Base-by-base conservation (phyloP, 2,113 vertebrate species). In the Mellivora capensis region DNA sequence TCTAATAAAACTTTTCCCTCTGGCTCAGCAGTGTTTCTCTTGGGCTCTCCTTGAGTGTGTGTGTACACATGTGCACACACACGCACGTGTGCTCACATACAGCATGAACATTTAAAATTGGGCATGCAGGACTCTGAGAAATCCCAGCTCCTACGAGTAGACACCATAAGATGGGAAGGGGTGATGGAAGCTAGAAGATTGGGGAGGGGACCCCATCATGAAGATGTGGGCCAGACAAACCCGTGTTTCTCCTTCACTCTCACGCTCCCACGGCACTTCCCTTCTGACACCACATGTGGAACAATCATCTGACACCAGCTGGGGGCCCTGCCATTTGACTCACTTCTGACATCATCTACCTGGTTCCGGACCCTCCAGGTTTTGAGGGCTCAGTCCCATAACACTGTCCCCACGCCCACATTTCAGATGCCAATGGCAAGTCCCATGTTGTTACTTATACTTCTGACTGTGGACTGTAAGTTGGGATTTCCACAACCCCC, bases 1-100 rank as follows among this genome's bases (percentile, higher is more conserved):
- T 81, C 96, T 77, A 98, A 98, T 98, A 99, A 99, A 98, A 95
- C 82, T 94, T 95, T 64, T 98, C 87, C 94, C 86, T 96, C 97
- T 97, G 91, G 72, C 95, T 90, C 77, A 97, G 54, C 69, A 90
- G 37, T 81, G 52, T 91, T 44, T 96, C 25, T 57, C 57, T 89
- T 79, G 91, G 88, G 25, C 72, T 96, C 85, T 29, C 34, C 21
- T 27, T 79, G 79, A 84, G 77, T 8, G 57, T 54, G 44, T 52
- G 15, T 52, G 49, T 52, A 15, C 17, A 52, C 49, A 52, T 52
- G 15, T 52, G 15, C 49, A 52, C 15, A 52, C 44, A 47, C 13
- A 3, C 6, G 1, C 8, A 23, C 1, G 2, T 15, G 14, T 31
- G 17, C 34, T 37, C 18, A 20, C 4, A n/a, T 20, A 21, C 67